phyloP scores from a whole-genome alignment of 1,140 invertebrate species.

The Oryzaephilus surinamensis region DNA sequence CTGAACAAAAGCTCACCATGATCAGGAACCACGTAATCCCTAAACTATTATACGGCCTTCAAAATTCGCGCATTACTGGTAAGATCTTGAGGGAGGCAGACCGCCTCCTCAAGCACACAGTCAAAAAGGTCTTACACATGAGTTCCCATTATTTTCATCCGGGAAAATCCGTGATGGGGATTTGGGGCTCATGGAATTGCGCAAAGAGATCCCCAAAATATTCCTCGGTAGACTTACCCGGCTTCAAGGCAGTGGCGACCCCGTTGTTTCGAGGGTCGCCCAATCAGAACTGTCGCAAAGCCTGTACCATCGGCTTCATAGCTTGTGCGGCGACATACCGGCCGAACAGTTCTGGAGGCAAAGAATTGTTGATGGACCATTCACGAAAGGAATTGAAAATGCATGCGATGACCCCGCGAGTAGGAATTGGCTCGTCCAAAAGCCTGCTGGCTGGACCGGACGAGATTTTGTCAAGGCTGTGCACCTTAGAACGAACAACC shows the following conservation, averaged over 20 bases:
- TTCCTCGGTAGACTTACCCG: not conserved
- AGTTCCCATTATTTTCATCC: not conserved
- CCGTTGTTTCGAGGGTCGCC: not conserved
- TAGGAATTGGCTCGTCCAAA: constrained; percentile 4
- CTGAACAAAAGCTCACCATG: not conserved
- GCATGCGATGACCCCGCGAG: constrained; percentile 4
- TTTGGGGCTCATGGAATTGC: not conserved
- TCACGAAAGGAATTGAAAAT: constrained; percentile 1
- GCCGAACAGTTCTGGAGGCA: constrained; percentile 1
- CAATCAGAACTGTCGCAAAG: not conserved
- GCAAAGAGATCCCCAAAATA: not conserved
- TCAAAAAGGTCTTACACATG: not conserved
- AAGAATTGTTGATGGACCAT: constrained; percentile 1
- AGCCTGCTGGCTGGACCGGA: constrained; percentile 10
- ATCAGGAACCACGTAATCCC: not conserved
- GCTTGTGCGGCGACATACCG: not conserved
- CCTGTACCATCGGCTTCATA: not conserved
- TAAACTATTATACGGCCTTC: not conserved
- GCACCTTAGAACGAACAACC: constrained; percentile 13
- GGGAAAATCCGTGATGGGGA: not conserved
- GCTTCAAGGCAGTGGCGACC: not conserved
- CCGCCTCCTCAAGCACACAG: not conserved
- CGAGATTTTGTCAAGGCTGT: constrained; percentile 14
- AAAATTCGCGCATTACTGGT: not conserved
- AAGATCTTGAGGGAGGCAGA: not conserved